phyloP scores from a whole-genome alignment of 2,888 invertebrate species.

The Netelia fuscicornis region DNA sequence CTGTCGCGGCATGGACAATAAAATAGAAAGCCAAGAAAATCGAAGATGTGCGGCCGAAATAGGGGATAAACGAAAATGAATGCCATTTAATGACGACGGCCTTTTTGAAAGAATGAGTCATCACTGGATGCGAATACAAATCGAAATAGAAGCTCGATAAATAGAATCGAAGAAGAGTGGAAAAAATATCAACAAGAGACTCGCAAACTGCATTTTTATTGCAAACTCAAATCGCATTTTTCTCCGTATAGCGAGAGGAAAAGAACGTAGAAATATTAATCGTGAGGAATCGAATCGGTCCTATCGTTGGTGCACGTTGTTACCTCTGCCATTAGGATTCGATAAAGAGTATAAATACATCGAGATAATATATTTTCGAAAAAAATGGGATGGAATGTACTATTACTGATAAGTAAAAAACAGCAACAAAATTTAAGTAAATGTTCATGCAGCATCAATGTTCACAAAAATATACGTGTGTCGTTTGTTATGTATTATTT shows the following conservation, averaged over 20 bases:
- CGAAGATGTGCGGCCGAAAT: background rate
- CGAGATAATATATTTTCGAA: slow-evolving; percentile 60
- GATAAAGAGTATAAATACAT: slow-evolving; percentile 46
- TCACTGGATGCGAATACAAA: background rate
- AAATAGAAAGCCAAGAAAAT: slow-evolving; percentile 35
- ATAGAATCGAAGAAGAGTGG: background rate
- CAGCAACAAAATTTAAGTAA: background rate
- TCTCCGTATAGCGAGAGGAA: background rate
- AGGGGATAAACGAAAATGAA: background rate
- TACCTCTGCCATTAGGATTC: slow-evolving; percentile 49
- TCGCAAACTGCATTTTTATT: slow-evolving; percentile 7
- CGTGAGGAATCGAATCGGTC: slow-evolving; percentile 9
- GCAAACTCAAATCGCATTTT: background rate
- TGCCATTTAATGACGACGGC: background rate
- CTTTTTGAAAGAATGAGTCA: background rate
- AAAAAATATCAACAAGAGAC: background rate
- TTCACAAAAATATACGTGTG: background rate
- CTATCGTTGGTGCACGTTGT: slow-evolving; percentile 22
- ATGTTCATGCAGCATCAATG: background rate
- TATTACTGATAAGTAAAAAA: slow-evolving; percentile 51
- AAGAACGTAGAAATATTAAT: background rate
- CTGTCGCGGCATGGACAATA: slow-evolving; percentile 43
- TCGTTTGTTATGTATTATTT: background rate
- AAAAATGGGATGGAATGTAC: slow-evolving; percentile 55
- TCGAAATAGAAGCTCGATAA: too few species aligned